phyloP scores from a whole-genome alignment of 2,888 invertebrate species.

The Cryptosula pallasiana region DNA sequence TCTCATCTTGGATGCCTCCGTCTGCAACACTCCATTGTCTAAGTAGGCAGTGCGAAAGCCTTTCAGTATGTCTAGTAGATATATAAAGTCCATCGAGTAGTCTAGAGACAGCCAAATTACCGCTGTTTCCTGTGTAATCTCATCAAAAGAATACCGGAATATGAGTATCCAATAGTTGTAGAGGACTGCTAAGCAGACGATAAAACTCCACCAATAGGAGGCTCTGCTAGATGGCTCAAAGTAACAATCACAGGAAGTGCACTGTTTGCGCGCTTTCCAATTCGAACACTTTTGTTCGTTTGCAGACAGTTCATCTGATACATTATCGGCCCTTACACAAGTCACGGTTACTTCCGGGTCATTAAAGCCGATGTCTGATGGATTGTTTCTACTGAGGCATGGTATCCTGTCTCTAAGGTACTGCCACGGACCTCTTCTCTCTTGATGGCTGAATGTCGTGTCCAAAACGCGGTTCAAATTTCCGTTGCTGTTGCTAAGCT shows the following conservation, averaged over 20 bases:
- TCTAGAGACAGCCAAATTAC: constrained; percentile 95
- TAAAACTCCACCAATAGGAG: constrained; percentile 53
- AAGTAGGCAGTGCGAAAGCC: constrained; percentile 95
- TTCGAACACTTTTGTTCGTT: background rate
- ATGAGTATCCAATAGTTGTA: constrained; percentile 65
- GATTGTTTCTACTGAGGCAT: constrained; percentile 42
- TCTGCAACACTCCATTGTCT: constrained; percentile 95
- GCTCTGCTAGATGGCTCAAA: constrained; percentile 96
- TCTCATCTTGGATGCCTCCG: constrained; percentile 84
- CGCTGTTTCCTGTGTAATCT: constrained; percentile 78
- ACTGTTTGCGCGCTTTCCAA: background rate
- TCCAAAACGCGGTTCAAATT: background rate
- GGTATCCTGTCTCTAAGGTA: constrained; percentile 31
- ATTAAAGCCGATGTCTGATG: constrained; percentile 56
- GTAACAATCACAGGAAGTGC: constrained; percentile 26
- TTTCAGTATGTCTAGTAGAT: constrained; percentile 91
- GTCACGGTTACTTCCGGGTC: constrained; percentile 60
- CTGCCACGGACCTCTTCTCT: background rate
- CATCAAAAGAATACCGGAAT: constrained; percentile 97
- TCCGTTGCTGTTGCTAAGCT: constrained; percentile 21
- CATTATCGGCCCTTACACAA: constrained; percentile 9
- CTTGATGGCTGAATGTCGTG: background rate
- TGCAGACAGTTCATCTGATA: background rate
- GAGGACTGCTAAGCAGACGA: constrained; percentile 51
- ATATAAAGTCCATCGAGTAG: constrained; percentile 92